Base-by-base conservation (phyloP, 2,888 invertebrate genomes). In the Clivina fossor region DNA sequence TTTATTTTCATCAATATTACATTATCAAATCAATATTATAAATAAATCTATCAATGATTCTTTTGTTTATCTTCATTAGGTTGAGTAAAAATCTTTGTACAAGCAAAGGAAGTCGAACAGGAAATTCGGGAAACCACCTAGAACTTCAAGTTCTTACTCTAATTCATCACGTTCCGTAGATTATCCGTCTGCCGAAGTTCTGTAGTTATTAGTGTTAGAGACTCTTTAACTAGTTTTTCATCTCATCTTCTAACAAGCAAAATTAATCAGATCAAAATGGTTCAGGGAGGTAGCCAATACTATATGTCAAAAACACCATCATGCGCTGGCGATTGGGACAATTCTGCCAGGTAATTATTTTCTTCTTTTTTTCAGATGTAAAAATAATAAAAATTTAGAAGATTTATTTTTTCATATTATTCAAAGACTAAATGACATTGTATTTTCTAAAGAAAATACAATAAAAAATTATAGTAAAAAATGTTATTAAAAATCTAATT, bases 161-260 rank as follows among this genome's bases (percentile, higher is more conserved):
- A 71, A 78, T 91, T 46, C 89, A 90, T 73, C 90, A 88, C 87
- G 91, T 91, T 61, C 91, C 91, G 64, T 92, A 89, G 84, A 57
- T 65, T 56, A 33, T 15, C 26, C 9, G 9, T 24, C 9, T 7
- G 28, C 49, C 38, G 26, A 8, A 15, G 37, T 28, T 26, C 22
- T 26, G 28, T 15, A 24, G 9, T 13, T 38, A 20, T 35, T 56
- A 30, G 58, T 32, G 41, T 56, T 51, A 33, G 37, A 13, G 26
- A 20, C n/a, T 20, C 24, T 9, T 47, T 37, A 11, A 43, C 5
- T 20, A 46, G 46, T 22, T 41, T 38, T 32, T 49, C 26, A 48
- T 41, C 43, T 40, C 19, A 9, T 15, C 13, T 11, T 18, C 28
- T 19, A 41, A 28, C 40, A 16, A 15, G 46, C 38, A 35, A 9